A percentile compares a stretch with the other conserved stretches of the same genome.
Conservation (phyloP, 2,888 invertebrate species). For the Pachydiplax longipennis region DNA sequence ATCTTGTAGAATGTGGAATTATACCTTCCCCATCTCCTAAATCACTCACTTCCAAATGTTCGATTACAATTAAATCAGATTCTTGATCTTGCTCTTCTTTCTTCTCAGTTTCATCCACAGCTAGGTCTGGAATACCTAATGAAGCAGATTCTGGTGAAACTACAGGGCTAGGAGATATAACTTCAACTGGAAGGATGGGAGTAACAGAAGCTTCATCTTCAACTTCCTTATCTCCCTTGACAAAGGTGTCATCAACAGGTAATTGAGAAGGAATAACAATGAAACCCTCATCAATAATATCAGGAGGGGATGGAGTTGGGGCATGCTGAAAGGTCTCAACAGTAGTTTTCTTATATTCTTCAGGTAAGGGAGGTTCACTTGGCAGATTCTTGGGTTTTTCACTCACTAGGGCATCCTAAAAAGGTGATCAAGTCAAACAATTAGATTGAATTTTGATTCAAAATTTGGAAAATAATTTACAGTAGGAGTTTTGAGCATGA, state of each 20-base stretch:
- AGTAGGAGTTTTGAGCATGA: slow-evolving; percentile 26
- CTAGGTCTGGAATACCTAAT: slow-evolving; percentile 51
- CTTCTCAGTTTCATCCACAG: slow-evolving; percentile 54
- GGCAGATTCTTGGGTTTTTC: slow-evolving; percentile 47
- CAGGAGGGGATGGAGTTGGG: slow-evolving; percentile 45
- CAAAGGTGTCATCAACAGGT: slow-evolving; percentile 14
- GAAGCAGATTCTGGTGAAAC: slow-evolving; percentile 54
- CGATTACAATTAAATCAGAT: background rate
- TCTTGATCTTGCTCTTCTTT: background rate
- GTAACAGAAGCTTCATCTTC: slow-evolving; percentile 62
- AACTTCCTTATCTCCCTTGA: slow-evolving; percentile 9
- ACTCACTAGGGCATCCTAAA: slow-evolving; percentile 48
- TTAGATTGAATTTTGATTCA: background rate
- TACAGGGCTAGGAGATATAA: slow-evolving; percentile 75
- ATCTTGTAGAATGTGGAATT: background rate
- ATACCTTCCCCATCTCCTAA: background rate
- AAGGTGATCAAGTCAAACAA: slow-evolving; percentile 46
- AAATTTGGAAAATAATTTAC: background rate
- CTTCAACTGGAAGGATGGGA: slow-evolving; percentile 43
- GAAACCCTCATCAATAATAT: slow-evolving; percentile 48
- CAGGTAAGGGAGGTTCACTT: slow-evolving; percentile 40
- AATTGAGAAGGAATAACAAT: slow-evolving; percentile 46
- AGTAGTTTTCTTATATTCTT: slow-evolving; percentile 44
- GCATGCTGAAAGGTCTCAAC: slow-evolving; percentile 45
- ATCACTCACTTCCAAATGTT: background rate